phyloP scores from a whole-genome alignment of 2,797 vertebrate genomes.

The Halcyon badia region DNA sequence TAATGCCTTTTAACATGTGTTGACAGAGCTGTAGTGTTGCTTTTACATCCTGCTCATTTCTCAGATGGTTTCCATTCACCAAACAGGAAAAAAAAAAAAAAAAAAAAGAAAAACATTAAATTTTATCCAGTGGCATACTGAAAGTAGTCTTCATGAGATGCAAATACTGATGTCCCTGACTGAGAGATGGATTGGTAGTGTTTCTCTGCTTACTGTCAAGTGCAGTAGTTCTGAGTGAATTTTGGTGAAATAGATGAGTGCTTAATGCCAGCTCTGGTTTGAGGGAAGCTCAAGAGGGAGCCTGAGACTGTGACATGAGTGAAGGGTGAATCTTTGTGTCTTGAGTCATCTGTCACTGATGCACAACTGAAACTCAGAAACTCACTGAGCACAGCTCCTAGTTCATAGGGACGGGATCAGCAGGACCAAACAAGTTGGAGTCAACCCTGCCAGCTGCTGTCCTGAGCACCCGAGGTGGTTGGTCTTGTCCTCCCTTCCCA shows the following conservation, averaged over 20 bases:
- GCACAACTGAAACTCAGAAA: neutral
- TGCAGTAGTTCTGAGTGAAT: neutral
- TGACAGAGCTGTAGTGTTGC: neutral
- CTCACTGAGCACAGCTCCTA: rapidly evolving
- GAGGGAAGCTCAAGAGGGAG: neutral
- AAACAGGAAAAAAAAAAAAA: neutral
- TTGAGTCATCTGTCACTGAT: neutral
- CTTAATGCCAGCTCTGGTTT: neutral
- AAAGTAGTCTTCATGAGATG: neutral
- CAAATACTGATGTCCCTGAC: neutral
- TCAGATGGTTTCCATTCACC: neutral
- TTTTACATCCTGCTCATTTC: neutral
- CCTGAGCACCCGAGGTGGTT: neutral
- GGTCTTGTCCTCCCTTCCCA: neutral
- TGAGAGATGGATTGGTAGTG: neutral
- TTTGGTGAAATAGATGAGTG: neutral
- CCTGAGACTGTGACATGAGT: neutral
- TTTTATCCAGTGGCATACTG: neutral
- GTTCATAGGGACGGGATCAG: neutral
- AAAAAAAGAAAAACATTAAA: neutral
- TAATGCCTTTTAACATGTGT: neutral
- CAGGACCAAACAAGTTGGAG: neutral
- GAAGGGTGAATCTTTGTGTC: neutral
- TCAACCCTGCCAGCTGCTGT: neutral
- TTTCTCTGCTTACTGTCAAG: neutral